Conservation (phyloP, 2,113 vertebrate genomes). For the Prunella fulvescens region DNA sequence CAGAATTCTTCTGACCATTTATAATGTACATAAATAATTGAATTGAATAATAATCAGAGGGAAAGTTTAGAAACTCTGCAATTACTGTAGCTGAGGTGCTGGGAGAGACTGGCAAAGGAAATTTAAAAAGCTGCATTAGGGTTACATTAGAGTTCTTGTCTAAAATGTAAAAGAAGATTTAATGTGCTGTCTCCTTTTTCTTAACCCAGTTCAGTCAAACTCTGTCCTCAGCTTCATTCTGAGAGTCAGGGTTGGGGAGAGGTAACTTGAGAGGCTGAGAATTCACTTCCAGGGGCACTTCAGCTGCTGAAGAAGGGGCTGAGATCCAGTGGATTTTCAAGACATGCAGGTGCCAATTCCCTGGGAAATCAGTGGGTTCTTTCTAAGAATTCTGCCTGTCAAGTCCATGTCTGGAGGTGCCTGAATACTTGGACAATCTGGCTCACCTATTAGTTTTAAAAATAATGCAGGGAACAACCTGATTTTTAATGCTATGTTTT, state of each 20-base stretch:
- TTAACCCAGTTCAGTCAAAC: constrained; percentile 22
- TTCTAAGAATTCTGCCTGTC: not conserved
- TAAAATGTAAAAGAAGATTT: not conserved
- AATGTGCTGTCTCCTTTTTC: not conserved
- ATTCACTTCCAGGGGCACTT: not conserved
- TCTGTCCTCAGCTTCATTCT: not conserved
- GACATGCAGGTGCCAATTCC: not conserved
- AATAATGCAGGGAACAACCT: not conserved
- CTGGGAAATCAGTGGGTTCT: not conserved
- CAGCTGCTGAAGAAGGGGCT: not conserved
- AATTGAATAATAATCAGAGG: constrained; percentile 34
- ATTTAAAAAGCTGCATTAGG: not conserved
- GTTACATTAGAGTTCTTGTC: not conserved
- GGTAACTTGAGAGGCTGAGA: not conserved
- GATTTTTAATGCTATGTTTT: not conserved
- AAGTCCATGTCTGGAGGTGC: not conserved
- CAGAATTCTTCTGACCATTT: constrained; percentile 9
- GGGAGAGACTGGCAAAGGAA: not conserved
- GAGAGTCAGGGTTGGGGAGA: not conserved
- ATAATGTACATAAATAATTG: constrained; percentile 51
- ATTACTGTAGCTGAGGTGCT: constrained; percentile 22
- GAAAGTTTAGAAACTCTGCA: constrained; percentile 36
- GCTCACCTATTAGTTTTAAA: not conserved
- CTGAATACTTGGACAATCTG: not conserved
- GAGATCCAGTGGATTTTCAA: not conserved